Base-by-base conservation (phyloP, 2,888 invertebrate genomes). In the Sarcophaga rosellei region DNA sequence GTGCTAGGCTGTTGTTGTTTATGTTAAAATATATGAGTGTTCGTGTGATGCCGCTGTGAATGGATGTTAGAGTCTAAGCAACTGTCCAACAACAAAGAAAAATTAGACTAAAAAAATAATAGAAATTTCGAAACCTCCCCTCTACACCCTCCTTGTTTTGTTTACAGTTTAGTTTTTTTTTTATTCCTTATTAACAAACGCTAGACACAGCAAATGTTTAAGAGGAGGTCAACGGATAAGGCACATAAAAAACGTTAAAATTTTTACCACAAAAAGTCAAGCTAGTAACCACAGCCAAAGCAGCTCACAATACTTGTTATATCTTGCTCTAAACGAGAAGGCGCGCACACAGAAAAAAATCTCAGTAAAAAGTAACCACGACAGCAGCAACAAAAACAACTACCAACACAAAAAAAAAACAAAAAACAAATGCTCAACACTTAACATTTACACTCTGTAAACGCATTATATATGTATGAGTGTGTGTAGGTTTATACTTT, bases 381-480 rank as follows among this genome's bases (percentile, higher is more conserved):
- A 11, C 70, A 75, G 57, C 68, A 63, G 17, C 57, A 57, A 20
- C 21, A 20, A 53, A 2, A 65, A n/a, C 45, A 75, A 61, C n/a
- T 61, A 20, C 45, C 68, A 78, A 72, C 70, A 65, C 59, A 53
- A 76, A 80, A 65, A 35, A 6, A 35, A 35, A 35, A 35, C 2
- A 25, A 35, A 35, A 35, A 35, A 35, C 6, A 35, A 35, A 10
- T 35, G 35, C 35, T 23, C 59, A 84, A 86, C 80, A 81, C 77
- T 83, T 86, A 83, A 86, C 66, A 83, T 81, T 83, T 81, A 86
- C 73, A 83, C 80, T 83, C 83, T 69, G 12, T 53, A 53, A 53
- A 17, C 53, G 35, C 35, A 35, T 35, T 35, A 53, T 62, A 3
- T 63, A 53, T 23, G 17, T 77, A 21, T 61, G 74, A 80, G 83